Evolutionary conservation across 2,888 invertebrate species (phyloP).

Genomic region (Agrochola litura): DNA sequence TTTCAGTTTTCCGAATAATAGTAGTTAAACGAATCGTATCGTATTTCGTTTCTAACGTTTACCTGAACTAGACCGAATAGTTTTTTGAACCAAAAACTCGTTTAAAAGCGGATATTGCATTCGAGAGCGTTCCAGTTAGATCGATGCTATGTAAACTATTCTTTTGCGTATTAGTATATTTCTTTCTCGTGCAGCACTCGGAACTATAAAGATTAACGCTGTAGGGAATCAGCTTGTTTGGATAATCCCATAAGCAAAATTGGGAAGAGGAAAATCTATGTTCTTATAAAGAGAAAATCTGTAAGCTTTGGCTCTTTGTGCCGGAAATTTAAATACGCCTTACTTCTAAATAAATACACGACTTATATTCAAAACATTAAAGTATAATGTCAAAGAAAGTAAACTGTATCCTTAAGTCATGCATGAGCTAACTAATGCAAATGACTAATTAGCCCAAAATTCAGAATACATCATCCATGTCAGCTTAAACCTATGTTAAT

Average conservation of each 20-base stretch:
- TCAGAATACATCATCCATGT: constrained; percentile 40
- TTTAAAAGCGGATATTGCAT: constrained; percentile 90
- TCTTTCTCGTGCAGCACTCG: constrained; percentile 57
- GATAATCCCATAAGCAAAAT: constrained; percentile 54
- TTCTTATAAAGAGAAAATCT: constrained; percentile 34
- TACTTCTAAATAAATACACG: constrained; percentile 4
- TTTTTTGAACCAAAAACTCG: constrained; percentile 89
- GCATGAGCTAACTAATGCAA: constrained; percentile 38
- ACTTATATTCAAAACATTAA: not conserved
- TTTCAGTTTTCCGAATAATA: constrained; percentile 61
- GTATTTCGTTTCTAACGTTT: constrained; percentile 73
- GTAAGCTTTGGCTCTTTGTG: constrained; percentile 14
- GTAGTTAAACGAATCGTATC: constrained; percentile 65
- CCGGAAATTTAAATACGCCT: constrained; percentile 45
- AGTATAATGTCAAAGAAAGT: constrained; percentile 3
- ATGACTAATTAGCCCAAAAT: constrained; percentile 42
- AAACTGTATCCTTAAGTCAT: constrained; percentile 11
- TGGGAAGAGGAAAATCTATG: constrained; percentile 41
- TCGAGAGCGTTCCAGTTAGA: constrained; percentile 85
- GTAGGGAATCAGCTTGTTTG: constrained; percentile 22
- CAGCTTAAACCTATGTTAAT: constrained; percentile 50
- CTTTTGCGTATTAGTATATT: constrained; percentile 74
- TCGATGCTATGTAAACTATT: constrained; percentile 85
- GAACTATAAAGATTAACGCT: constrained; percentile 32
- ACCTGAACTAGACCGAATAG: constrained; percentile 85